Percentiles rank a stretch among this genome's conserved stretches.
These are phyloP conservation scores for Mesoligia furuncula DNA, from an alignment of 2,888 invertebrate genomes.

Conservation along the genomic window DNA sequence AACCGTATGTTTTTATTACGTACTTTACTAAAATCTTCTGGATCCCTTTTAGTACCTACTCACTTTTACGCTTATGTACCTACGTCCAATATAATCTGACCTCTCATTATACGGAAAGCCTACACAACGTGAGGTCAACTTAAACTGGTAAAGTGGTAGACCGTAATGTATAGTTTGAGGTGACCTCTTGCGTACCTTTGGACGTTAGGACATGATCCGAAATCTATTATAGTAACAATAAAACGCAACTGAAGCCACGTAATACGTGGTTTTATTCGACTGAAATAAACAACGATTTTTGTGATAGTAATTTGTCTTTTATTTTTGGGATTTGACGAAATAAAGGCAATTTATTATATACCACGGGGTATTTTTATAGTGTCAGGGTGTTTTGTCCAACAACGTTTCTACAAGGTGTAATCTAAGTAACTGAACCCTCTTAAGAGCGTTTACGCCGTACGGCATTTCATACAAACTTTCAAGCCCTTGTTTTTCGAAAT, in stretches of 20 bases:
- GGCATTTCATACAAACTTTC: too few species aligned
- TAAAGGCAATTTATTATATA: neutral
- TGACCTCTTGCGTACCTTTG: neutral
- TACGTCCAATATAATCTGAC: neutral
- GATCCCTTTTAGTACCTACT: neutral
- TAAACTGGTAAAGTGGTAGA: neutral
- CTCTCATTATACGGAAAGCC: neutral
- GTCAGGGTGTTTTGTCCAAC: neutral
- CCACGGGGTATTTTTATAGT: neutral
- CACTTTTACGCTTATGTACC: too few species aligned
- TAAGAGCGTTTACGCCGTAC: too few species aligned
- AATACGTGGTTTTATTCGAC: conserved; percentile 26
- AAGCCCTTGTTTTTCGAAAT: too few species aligned
- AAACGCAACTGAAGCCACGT: conserved; percentile 23
- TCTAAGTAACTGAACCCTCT: neutral
- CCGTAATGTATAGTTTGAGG: neutral
- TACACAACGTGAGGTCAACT: neutral
- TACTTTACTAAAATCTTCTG: conserved; percentile 11
- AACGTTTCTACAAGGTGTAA: neutral
- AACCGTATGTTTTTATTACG: conserved; percentile 25
- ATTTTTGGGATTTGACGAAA: neutral
- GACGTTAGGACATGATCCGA: neutral
- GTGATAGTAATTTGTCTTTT: conserved; percentile 3
- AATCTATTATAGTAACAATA: conserved; percentile 43
- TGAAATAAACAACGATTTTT: conserved; percentile 17